Conservation (phyloP, 1,140 invertebrate species). For the Drosophila tropicalis region DNA sequence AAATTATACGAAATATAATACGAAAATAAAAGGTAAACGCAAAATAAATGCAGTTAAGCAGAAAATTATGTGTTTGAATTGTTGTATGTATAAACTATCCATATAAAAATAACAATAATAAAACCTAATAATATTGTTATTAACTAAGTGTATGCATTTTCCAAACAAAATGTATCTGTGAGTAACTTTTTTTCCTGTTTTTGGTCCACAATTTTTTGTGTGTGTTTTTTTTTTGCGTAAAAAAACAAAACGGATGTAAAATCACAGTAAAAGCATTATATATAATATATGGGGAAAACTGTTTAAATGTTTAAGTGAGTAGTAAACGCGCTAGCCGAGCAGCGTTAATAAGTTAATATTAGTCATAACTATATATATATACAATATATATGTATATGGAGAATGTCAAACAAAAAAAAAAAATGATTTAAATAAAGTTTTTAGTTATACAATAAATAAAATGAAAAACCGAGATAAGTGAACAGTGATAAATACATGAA, state of each 20-base stretch:
- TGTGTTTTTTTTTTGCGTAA: conserved; percentile 53
- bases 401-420: conserved; percentile 27
- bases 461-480: conserved; percentile 7
- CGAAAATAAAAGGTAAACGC: conserved; percentile 10
- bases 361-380: conserved; percentile 49
- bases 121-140: conserved; percentile 16
- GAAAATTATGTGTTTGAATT: conserved; percentile 39
- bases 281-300: conserved; percentile 65
- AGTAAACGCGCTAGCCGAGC: conserved; percentile 56
- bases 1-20: conserved; percentile 10
- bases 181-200: conserved; percentile 31
- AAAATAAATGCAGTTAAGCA: conserved; percentile 51
- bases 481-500: conserved; percentile 65
- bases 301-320: conserved; percentile 73
- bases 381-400: conserved; percentile 53
- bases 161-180: neutral
- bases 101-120: conserved; percentile 27
- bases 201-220: neutral
- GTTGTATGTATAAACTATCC: conserved; percentile 25
- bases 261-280: conserved; percentile 44
- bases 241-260: conserved; percentile 60
- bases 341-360: conserved; percentile 56
- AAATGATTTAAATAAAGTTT: conserved; percentile 76
- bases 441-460: conserved; percentile 65
- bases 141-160: conserved; percentile 2